Percentiles rank a stretch among this genome's conserved stretches.
Conservation (phyloP, 2,888 invertebrate species). For the Thera britannica region DNA sequence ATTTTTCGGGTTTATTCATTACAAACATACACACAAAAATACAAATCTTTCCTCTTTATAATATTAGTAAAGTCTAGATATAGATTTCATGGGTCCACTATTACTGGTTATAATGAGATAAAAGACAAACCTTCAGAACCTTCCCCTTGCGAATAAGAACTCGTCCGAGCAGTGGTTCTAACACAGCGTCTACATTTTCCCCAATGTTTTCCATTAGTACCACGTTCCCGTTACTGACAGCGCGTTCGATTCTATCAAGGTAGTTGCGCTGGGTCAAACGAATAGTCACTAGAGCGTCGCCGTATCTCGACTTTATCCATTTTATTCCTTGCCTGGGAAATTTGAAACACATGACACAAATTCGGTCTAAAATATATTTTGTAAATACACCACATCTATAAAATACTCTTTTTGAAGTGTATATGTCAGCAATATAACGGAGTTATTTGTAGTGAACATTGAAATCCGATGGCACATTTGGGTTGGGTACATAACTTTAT, state of each 20-base stretch:
- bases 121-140: slow-evolving; percentile 82
- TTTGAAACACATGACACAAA: background rate
- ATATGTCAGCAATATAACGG: too few relatives aligned
- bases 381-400: too few relatives aligned
- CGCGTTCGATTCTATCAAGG: slow-evolving; percentile 91
- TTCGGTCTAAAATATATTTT: too few relatives aligned
- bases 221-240: slow-evolving; percentile 89
- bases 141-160: slow-evolving; percentile 95
- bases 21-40: too few relatives aligned
- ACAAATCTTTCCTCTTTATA: too few relatives aligned
- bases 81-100: too few relatives aligned
- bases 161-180: slow-evolving; percentile 94
- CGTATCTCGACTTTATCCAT: slow-evolving; percentile 97
- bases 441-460: too few relatives aligned
- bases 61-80: too few relatives aligned
- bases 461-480: too few relatives aligned
- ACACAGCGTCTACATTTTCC: slow-evolving; percentile 94
- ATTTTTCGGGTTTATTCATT: too few relatives aligned
- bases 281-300: slow-evolving; percentile 88
- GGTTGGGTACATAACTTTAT: too few relatives aligned
- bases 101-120: background rate
- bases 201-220: slow-evolving; percentile 95
- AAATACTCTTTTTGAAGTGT: too few relatives aligned
- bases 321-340: slow-evolving; percentile 91
- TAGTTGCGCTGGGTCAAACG: slow-evolving; percentile 93